Conservation (phyloP, 2,113 vertebrate genomes). For the Ophthalmolycus amberensis region DNA sequence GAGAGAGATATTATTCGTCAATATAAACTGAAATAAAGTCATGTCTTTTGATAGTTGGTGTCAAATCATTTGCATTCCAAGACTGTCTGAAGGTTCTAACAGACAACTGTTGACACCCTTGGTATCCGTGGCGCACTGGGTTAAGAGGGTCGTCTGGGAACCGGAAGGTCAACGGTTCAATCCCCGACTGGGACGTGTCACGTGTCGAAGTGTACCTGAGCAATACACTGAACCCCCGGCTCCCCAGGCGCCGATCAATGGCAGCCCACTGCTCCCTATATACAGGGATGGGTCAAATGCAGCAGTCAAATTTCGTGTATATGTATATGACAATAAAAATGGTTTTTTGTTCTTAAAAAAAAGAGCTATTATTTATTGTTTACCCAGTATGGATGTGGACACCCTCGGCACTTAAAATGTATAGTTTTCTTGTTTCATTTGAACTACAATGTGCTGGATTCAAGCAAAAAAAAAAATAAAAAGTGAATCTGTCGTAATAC, state of each 20-base stretch:
- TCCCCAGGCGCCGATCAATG: too few species aligned
- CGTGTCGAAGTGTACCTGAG: too few species aligned
- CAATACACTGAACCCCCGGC: too few species aligned
- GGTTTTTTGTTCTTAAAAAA: not conserved
- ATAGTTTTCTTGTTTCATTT: constrained; percentile 2
- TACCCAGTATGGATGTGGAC: not conserved
- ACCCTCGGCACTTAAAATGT: not conserved
- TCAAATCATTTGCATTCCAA: not conserved
- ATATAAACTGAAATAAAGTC: not conserved
- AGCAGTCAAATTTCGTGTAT: too few species aligned
- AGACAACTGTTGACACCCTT: not conserved
- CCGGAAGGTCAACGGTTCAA: too few species aligned
- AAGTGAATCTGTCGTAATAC: not conserved
- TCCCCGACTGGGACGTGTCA: too few species aligned
- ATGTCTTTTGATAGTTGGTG: not conserved
- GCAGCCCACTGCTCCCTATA: too few species aligned
- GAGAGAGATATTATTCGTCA: not conserved
- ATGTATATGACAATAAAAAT: too few species aligned
- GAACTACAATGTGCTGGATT: not conserved
- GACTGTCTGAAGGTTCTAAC: not conserved
- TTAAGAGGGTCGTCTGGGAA: too few species aligned
- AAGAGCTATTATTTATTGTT: not conserved
- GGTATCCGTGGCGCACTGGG: not conserved
- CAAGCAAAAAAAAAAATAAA: not conserved
- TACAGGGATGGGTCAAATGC: too few species aligned